Evolutionary conservation across 1,140 invertebrate genomes (phyloP).

Genomic region (Formica exsecta): DNA sequence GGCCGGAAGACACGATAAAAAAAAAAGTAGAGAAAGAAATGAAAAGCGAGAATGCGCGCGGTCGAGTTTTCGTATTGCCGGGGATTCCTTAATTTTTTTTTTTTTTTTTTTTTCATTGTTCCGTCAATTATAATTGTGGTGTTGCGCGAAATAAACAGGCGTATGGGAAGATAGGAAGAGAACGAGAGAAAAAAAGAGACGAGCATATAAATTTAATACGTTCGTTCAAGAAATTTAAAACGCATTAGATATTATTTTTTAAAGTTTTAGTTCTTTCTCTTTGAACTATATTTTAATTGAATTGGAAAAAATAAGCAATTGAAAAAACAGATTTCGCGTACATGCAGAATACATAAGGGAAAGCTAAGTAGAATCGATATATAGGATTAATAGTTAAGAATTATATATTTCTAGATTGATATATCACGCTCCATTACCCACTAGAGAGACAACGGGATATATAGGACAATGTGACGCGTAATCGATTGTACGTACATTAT

Average conservation of each 20-base stretch:
- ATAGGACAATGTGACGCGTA: neutral
- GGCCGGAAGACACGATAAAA: constrained; percentile 63
- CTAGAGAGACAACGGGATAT: neutral
- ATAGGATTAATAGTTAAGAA: neutral
- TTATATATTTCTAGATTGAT: neutral
- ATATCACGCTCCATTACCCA: neutral
- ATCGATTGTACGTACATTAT: constrained; percentile 41
- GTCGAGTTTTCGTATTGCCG: constrained; percentile 35
- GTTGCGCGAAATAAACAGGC: neutral
- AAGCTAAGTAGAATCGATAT: neutral
- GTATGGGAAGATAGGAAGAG: neutral
- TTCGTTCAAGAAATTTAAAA: too few relatives aligned
- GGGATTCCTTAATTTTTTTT: constrained; percentile 45
- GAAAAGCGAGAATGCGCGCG: constrained; percentile 56
- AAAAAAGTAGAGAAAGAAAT: constrained; percentile 41
- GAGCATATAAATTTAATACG: neutral
- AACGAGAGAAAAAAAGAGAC: neutral
- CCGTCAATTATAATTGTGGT: constrained; percentile 38
- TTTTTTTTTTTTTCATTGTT: neutral
- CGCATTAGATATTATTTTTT: neutral
- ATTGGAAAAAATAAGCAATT: neutral
- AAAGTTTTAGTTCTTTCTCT: neutral
- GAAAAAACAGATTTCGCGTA: too few relatives aligned
- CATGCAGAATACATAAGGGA: neutral
- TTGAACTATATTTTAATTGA: neutral